Evolutionary conservation across 2,888 invertebrate genomes (phyloP).

Genomic region (Tipula unca): DNA sequence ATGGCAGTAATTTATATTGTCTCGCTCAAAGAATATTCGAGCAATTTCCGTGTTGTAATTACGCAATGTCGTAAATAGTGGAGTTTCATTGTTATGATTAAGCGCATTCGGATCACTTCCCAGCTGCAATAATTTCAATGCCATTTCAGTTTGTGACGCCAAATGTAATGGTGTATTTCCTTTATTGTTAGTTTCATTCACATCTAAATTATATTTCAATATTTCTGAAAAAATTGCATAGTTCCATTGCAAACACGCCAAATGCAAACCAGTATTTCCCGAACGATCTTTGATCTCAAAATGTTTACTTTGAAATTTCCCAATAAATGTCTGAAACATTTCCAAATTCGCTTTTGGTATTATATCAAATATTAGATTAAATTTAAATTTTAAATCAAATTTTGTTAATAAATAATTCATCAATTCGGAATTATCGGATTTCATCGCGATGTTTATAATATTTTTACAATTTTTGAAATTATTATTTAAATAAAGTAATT

Average conservation of each 20-base stretch:
- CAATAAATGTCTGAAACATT: background rate
- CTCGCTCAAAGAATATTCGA: background rate
- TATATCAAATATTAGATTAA: background rate
- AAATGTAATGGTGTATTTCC: background rate
- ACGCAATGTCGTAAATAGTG: background rate
- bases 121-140: background rate
- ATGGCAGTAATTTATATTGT: background rate
- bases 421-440: background rate
- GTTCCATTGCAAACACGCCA: background rate
- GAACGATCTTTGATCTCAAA: background rate
- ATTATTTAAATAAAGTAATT: background rate
- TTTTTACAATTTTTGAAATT: background rate
- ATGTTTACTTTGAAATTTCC: background rate
- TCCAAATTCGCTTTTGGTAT: background rate
- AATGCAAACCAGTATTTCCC: background rate
- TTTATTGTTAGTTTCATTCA: background rate
- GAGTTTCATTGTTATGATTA: background rate
- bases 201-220: background rate
- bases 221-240: background rate
- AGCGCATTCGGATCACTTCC: background rate
- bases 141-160: background rate
- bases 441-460: background rate
- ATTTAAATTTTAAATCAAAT: background rate
- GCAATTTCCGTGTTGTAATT: background rate
- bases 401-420: background rate